phyloP scores from a whole-genome alignment of 2,888 invertebrate species.

The Pollenia griseotomentosa region DNA sequence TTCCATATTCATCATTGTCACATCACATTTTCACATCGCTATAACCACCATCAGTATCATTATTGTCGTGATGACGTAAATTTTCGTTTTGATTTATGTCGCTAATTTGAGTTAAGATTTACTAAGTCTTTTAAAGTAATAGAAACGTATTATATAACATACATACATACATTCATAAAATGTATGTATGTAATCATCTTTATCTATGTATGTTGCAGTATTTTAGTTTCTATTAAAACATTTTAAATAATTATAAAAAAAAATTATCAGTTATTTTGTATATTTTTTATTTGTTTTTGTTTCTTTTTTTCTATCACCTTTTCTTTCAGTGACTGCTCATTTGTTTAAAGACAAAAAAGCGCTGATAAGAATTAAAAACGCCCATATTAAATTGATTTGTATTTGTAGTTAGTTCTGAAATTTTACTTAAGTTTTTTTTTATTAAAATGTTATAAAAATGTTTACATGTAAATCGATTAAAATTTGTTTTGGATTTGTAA shows the following conservation, averaged over 20 bases:
- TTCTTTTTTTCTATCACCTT: no score
- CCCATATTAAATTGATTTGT: no score
- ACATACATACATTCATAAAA: background rate
- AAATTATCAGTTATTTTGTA: no score
- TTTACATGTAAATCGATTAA: background rate
- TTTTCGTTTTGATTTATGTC: conserved; percentile 57
- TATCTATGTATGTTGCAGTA: background rate
- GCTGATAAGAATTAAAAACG: no score
- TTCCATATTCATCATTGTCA: conserved; percentile 20
- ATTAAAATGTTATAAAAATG: conserved; percentile 1
- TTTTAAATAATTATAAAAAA: no score
- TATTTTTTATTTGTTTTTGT: no score
- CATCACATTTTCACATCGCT: background rate
- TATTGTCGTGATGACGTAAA: conserved; percentile 11
- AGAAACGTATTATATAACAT: background rate
- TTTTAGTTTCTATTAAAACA: no score
- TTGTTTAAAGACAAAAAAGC: no score
- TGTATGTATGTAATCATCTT: background rate
- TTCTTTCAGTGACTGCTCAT: no score
- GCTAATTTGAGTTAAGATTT: conserved; percentile 47
- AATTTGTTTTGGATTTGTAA: conserved; percentile 6
- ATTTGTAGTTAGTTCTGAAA: no score
- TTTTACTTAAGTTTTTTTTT: background rate
- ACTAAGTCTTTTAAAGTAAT: background rate
- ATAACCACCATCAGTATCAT: background rate